These are phyloP conservation scores for Molossus alvarezi DNA, from an alignment of 2,797 vertebrate genomes.

Conservation along the genomic window DNA sequence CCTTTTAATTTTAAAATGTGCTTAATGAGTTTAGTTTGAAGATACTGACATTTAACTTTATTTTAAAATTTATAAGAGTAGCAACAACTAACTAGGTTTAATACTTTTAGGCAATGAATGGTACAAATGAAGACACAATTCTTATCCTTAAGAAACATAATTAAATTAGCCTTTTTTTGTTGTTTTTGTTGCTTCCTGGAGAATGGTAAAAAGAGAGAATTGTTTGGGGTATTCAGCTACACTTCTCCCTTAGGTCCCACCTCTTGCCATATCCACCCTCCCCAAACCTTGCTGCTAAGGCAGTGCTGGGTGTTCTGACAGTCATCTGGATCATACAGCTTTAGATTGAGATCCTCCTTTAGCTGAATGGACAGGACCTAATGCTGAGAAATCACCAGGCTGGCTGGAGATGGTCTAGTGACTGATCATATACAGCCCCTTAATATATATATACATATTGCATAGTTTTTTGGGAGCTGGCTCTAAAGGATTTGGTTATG, in stretches of 20 bases:
- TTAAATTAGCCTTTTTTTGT: slow-evolving; percentile 39
- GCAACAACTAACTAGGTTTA: slow-evolving; percentile 8
- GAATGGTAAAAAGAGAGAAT: slow-evolving; percentile 23
- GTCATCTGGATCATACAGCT: background rate
- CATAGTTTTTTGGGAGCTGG: background rate
- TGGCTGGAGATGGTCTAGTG: background rate
- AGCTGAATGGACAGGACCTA: background rate
- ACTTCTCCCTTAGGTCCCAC: background rate
- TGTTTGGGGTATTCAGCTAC: background rate
- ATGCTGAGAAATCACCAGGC: background rate
- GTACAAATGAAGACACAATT: background rate
- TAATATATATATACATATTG: background rate
- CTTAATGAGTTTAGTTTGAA: slow-evolving; percentile 46
- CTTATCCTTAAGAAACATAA: slow-evolving; percentile 44
- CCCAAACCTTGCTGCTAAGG: background rate
- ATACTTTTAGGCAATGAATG: slow-evolving; percentile 29
- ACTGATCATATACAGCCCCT: background rate
- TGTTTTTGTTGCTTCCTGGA: background rate
- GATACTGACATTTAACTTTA: slow-evolving; percentile 11
- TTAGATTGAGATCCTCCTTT: background rate
- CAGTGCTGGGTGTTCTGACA: background rate
- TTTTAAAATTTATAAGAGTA: slow-evolving; percentile 46
- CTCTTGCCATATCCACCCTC: background rate
- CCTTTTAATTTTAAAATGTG: background rate
- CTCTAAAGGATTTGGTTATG: background rate